Evolutionary conservation across 30 jellyfish, hydroid and myxozoan species (phyloP).

Genomic region (Hydractinia symbiolongicarpus): DNA sequence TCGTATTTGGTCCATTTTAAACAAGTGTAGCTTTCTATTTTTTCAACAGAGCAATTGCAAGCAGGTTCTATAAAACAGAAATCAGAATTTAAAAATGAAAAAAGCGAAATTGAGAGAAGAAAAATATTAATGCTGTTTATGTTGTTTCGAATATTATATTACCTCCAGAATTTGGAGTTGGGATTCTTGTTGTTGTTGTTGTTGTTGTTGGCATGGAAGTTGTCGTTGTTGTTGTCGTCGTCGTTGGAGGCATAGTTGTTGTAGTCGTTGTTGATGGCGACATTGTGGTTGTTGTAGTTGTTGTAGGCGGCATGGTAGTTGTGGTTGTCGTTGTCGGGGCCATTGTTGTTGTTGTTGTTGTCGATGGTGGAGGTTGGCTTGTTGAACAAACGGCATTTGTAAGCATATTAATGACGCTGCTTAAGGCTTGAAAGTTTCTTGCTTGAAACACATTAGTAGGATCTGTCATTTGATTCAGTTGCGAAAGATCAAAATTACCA

Average conservation of each 20-base stretch:
- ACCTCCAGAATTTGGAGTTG: not conserved
- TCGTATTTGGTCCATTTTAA: slow-evolving; percentile 4
- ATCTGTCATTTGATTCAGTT: not conserved
- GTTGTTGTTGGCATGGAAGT: not conserved
- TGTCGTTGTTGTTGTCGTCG: slow-evolving; percentile 12
- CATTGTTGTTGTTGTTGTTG: slow-evolving; percentile 7
- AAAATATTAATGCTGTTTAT: not conserved
- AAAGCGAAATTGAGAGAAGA: not conserved
- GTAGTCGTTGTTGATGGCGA: not conserved
- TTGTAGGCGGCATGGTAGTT: not conserved
- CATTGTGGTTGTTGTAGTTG: slow-evolving; percentile 7
- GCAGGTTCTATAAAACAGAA: not conserved
- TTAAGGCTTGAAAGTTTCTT: not conserved
- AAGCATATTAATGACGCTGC: not conserved
- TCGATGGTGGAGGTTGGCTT: not conserved
- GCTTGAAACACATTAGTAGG: not conserved
- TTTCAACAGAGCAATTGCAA: not conserved
- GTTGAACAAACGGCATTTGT: not conserved
- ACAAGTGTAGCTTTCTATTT: not conserved
- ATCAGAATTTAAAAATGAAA: not conserved
- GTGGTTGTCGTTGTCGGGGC: not conserved
- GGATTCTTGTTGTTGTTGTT: not conserved
- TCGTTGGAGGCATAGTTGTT: slow-evolving; percentile 7
- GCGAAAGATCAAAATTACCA: slow-evolving; percentile 4
- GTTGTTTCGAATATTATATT: too few species aligned